A percentile compares a stretch with the other conserved stretches of the same genome.
Conservation (phyloP, 2,888 invertebrate species). For the Cataglyphis rosenhaueri region DNA sequence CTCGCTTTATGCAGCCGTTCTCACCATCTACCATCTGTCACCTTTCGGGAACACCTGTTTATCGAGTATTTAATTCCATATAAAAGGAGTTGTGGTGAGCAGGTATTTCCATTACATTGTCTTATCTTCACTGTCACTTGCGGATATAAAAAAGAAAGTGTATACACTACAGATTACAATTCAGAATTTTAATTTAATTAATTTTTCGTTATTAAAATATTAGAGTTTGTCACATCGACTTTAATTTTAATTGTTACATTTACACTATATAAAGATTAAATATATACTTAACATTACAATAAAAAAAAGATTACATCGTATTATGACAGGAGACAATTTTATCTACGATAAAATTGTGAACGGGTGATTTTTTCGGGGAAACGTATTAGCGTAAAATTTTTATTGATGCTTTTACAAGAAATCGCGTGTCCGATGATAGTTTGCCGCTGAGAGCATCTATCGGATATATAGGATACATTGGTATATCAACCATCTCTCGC, state of each 20-base stretch:
- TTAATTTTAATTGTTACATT: background rate
- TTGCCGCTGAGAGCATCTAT: background rate
- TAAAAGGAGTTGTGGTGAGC: slow-evolving; percentile 34
- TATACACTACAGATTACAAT: background rate
- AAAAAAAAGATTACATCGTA: background rate
- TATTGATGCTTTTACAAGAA: background rate
- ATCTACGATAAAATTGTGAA: background rate
- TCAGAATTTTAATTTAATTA: slow-evolving; percentile 23
- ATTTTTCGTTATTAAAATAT: slow-evolving; percentile 9
- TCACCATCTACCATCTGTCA: slow-evolving; percentile 72
- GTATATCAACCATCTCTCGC: slow-evolving; percentile 1
- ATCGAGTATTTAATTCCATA: slow-evolving; percentile 60
- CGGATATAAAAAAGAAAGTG: slow-evolving; percentile 23
- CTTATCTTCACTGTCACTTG: background rate
- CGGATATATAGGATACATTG: background rate
- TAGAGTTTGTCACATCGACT: background rate
- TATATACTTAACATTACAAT: background rate
- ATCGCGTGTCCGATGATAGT: background rate
- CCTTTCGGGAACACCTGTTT: slow-evolving; percentile 74
- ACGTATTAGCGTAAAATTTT: background rate
- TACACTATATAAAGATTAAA: background rate
- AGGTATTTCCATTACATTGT: slow-evolving; percentile 53
- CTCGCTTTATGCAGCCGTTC: slow-evolving; percentile 60
- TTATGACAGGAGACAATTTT: background rate
- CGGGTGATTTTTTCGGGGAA: background rate